Base-by-base conservation (phyloP, 2,888 invertebrate species). In the Tubiluchus corallicola region DNA sequence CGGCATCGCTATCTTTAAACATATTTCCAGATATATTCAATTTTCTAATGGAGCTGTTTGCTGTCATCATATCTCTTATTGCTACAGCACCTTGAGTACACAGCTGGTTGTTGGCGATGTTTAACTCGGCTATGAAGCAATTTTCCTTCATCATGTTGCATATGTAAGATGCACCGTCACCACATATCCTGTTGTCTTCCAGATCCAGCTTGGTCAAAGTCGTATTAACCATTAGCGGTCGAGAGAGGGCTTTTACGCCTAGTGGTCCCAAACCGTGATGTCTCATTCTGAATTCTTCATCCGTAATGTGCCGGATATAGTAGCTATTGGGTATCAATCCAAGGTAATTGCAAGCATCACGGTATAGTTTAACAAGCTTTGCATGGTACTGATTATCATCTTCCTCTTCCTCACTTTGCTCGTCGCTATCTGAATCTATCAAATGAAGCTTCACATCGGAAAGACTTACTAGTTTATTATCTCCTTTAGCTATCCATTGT, bases 101-200 rank as follows among this genome's bases (percentile, higher is more conserved):
- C n/a, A 48, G 20, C 13, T 21, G 15, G 38, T 48, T 48, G 21
- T 47, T 37, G 2, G 46, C 5, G 18, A 48, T 18, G 16, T 4
- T 46, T 51, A 59, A 45, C 21, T 54, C 45, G 2, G 53, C 45
- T 17, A 61, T 55, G 47, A 52, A 60, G 40, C 56, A 58, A 45
- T 61, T 61, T 38, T 61, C 61, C 43, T 52, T 53, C 15, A 61
- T 45, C 56, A 60, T 59, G 0, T 49, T 44, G 17, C 55, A 52
- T 2, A 59, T 51, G 20, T 53, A 49, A 3, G 47, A 48, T 1
- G 54, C 58, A 4, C 61, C 61, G 37, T 54, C 55, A 1, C 48
- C 50, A 17, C 55, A 55, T 37, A 61, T 45, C 55, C 59, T 57
- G 52, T 61, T 61, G 45, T 57, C 59, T 21, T 54, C 51, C 2